These are phyloP conservation scores for Venusia cambrica DNA, from an alignment of 2,888 invertebrate species.

Conservation along the genomic window DNA sequence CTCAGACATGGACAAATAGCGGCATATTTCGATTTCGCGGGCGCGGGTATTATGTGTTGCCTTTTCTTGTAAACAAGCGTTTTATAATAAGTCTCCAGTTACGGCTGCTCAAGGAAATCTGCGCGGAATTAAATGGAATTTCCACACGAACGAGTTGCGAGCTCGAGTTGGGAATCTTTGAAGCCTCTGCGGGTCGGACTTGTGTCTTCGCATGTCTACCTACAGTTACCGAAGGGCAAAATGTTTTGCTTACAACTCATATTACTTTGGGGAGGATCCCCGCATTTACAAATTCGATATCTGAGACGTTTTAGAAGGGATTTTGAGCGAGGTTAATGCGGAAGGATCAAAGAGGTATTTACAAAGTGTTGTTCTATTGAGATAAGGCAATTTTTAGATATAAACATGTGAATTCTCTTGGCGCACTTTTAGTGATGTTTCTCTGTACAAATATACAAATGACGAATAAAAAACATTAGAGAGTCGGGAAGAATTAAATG, in stretches of 20 bases:
- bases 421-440: no score
- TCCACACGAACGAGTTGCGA: constrained; percentile 54
- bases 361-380: constrained; percentile 4
- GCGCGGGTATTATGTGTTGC: constrained; percentile 28
- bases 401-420: constrained; percentile 4
- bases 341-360: constrained; percentile 6
- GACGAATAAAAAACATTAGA: background rate
- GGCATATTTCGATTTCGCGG: constrained; percentile 23
- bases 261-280: constrained; percentile 20
- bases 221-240: constrained; percentile 19
- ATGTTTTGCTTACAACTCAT: constrained; percentile 28
- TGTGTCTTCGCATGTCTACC: constrained; percentile 16
- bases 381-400: constrained; percentile 3
- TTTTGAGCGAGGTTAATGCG: constrained; percentile 8
- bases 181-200: constrained; percentile 50
- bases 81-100: constrained; percentile 27
- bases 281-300: constrained; percentile 24
- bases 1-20: constrained; percentile 28
- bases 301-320: constrained; percentile 9
- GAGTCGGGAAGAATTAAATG: no score
- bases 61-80: constrained; percentile 27
- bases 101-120: constrained; percentile 40
- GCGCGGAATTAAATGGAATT: constrained; percentile 66
- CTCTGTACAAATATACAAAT: background rate
- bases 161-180: constrained; percentile 52